Base-by-base conservation (phyloP, 2,113 vertebrate genomes). In the Dipodomys merriami region DNA sequence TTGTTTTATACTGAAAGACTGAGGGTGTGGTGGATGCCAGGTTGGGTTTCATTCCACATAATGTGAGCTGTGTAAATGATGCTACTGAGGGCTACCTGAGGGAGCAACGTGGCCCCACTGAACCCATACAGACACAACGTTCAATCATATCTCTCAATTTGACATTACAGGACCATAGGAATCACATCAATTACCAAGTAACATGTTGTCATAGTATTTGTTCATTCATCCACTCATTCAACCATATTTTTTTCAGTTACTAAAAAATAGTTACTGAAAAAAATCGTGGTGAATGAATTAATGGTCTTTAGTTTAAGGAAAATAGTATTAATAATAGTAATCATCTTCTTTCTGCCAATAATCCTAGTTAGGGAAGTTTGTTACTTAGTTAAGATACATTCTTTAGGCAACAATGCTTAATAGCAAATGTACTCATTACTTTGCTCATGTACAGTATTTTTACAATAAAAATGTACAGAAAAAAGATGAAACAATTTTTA, bases 1-100 rank as follows among this genome's bases (percentile, higher is more conserved):
- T 98, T 97, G 96, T 98, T 97, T 98, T 97, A 97, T 96, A 82
- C 95, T 96, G 92, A 95, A 97, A 97, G 94, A 88, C 96, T 82
- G 82, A 94, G 97, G 97, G 95, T 73, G 39, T 97, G 95, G 96
- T 96, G 96, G 96, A 93, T 98, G 98, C 97, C 97, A 97, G 97
- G 95, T 82, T 95, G 92, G 96, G 93, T 91, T 94, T 97, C 91
- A 57, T 95, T 96, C 88, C 94, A 7, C 88, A 89, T 96, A 96
- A 95, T 96, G 93, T 6, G 79, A 88, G 85, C 87, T 95, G 93
- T 94, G 94, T 91, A 97, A 97, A 97, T 95, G 94, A 85, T 97
- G 90, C 84, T 76, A 90, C 92, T 91, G 96, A 94, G 94, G 98
- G 83, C 89, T 91, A 95, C 94, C 96, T 97, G 97, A 97, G 96